These are phyloP conservation scores for Nothocercus julius DNA, from an alignment of 2,113 vertebrate genomes.

Conservation along the genomic window DNA sequence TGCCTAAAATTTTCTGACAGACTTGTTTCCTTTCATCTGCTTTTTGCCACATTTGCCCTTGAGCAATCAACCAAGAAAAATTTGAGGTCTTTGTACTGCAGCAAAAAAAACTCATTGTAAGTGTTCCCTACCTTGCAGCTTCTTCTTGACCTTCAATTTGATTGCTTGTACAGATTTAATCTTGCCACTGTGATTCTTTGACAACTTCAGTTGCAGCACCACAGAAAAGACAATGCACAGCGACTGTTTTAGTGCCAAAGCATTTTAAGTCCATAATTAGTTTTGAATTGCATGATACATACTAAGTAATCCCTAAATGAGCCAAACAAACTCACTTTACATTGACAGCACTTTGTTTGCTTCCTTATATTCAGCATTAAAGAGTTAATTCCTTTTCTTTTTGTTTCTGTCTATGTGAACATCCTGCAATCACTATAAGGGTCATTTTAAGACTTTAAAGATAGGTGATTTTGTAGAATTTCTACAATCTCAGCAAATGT, in stretches of 20 bases:
- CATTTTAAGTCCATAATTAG: not conserved
- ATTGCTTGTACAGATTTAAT: not conserved
- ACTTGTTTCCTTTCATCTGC: not conserved
- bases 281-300: not conserved
- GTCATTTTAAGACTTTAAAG: not conserved
- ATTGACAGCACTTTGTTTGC: not conserved
- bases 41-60: not conserved
- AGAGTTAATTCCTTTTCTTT: not conserved
- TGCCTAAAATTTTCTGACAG: not conserved
- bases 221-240: not conserved
- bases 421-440: not conserved
- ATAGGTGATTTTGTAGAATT: not conserved
- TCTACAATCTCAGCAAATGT: not conserved
- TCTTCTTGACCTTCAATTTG: not conserved
- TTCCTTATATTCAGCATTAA: not conserved
- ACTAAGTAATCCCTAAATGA: not conserved
- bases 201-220: not conserved
- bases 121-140: not conserved
- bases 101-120: not conserved
- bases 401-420: not conserved
- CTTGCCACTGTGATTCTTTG: accelerated
- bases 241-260: not conserved
- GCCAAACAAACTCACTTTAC: not conserved
- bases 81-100: not conserved
- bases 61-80: not conserved